Evolutionary conservation across 2,113 vertebrate genomes (phyloP).

Genomic region (Dipodomys ordii): DNA sequence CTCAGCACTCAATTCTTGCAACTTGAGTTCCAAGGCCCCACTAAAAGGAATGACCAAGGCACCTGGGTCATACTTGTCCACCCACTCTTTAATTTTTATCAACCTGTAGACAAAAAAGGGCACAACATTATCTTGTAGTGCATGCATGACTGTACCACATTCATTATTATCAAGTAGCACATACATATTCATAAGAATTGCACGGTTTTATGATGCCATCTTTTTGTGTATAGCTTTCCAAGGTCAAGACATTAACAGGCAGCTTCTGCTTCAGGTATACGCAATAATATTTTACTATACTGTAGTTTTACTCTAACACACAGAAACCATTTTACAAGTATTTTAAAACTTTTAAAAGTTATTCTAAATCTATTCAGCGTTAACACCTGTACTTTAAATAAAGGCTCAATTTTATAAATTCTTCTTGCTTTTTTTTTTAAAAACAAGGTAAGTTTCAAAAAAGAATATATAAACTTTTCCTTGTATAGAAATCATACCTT

Average conservation of each 20-base stretch:
- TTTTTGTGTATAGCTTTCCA: constrained; percentile 92
- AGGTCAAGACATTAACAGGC: constrained; percentile 90
- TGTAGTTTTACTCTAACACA: constrained; percentile 85
- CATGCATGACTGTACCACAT: constrained; percentile 92
- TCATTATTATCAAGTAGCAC: constrained; percentile 92
- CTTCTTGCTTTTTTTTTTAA: constrained; percentile 25
- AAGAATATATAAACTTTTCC: constrained; percentile 18
- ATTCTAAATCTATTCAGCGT: constrained; percentile 75
- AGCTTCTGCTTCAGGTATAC: constrained; percentile 91
- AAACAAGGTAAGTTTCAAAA: constrained; percentile 31
- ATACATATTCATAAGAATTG: constrained; percentile 94
- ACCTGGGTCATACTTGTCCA: constrained; percentile 97
- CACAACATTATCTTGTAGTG: constrained; percentile 93
- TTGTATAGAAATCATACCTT: constrained; percentile 22
- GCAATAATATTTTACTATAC: constrained; percentile 87
- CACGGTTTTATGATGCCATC: constrained; percentile 92
- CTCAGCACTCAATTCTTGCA: constrained; percentile 94
- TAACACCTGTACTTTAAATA: constrained; percentile 69
- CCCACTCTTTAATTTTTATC: constrained; percentile 99
- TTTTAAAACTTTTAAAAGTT: constrained; percentile 82
- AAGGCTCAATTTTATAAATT: constrained; percentile 64
- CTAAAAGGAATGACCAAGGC: constrained; percentile 98
- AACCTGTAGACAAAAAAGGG: constrained; percentile 94
- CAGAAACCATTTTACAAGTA: constrained; percentile 79
- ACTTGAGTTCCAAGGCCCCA: constrained; percentile 95